Conservation (phyloP, 2,113 vertebrate genomes). For the Candoia aspera region DNA sequence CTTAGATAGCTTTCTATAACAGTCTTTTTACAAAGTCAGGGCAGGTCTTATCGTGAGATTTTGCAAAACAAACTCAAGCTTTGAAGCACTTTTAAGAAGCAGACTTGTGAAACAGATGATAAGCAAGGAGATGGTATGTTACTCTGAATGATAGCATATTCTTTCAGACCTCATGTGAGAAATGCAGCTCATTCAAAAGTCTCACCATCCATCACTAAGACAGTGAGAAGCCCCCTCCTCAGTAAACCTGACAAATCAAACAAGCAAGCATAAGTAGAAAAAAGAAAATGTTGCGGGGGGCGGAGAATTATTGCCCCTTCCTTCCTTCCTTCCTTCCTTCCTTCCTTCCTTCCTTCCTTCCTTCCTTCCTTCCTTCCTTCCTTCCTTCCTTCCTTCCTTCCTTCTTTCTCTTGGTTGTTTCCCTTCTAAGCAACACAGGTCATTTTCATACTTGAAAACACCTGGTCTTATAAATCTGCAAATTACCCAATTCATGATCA, state of each 20-base stretch:
- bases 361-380: no score
- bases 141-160: conserved; percentile 12
- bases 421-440: conserved; percentile 43
- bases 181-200: neutral
- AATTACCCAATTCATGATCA: conserved; percentile 43
- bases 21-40: conserved; percentile 67
- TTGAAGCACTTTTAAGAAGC: conserved; percentile 38
- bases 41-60: conserved; percentile 66
- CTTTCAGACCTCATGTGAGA: neutral
- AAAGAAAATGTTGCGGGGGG: conserved; percentile 8
- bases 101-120: neutral
- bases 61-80: conserved; percentile 21
- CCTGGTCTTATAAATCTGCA: conserved; percentile 18
- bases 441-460: conserved; percentile 48
- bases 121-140: conserved; percentile 7
- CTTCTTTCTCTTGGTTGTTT: neutral
- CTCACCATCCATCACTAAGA: rapidly evolving
- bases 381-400: no score
- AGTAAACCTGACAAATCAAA: conserved; percentile 8
- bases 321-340: no score
- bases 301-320: neutral
- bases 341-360: no score
- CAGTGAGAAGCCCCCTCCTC: neutral
- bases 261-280: conserved; percentile 26
- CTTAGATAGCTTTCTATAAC: conserved; percentile 67